Evolutionary conservation across 2,797 vertebrate species (phyloP), one percentile per base, ranked within the genome.

Genomic region (Eulemur albifrons): DNA sequence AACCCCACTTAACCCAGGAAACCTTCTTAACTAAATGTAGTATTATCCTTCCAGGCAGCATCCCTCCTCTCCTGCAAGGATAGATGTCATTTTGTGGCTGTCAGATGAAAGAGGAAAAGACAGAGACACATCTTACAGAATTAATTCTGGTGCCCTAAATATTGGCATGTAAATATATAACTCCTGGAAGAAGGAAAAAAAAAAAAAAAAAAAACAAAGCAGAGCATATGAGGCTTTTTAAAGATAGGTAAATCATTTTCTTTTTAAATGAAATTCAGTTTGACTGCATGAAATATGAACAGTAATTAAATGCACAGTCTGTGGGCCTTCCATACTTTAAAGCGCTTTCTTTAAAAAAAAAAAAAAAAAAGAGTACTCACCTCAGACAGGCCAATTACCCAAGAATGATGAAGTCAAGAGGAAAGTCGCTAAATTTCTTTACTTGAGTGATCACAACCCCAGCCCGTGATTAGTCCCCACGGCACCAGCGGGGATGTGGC

Each of bases 401-500:
- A 98, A 98, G 99, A 99, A 99, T 98, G 99, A 99, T 99, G 99
- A 99, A 99, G 99, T 99, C 98, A 98, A 98, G 99, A 99, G 98
- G 98, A 99, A 99, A 99, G 99, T 99, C 98, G 99, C 99, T 99
- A 99, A 99, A 99, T 99, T 99, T 99, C 99, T 99, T 99, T 99
- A 99, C 99, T 99, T 99, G 99, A 99, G 98, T 98, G 99, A 99
- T 99, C 99, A 99, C 99, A 99, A 99, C 99, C 99, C 99, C 98
- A 99, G 99, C 96, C 98, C 97, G 98, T 99, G 99, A 99, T 99
- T 99, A 99, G 99, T 99, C 98, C 98, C 98, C 97, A 98, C 98
- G 98, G 99, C 99, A 99, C 99, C 99, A 99, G 99, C 98, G 0
- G 99, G 96, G 99, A 99, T 99, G 98, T 98, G 99, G 98, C 96